These are phyloP conservation scores for Bactericera cockerelli DNA, from an alignment of 1,140 invertebrate genomes.

Conservation along the genomic window DNA sequence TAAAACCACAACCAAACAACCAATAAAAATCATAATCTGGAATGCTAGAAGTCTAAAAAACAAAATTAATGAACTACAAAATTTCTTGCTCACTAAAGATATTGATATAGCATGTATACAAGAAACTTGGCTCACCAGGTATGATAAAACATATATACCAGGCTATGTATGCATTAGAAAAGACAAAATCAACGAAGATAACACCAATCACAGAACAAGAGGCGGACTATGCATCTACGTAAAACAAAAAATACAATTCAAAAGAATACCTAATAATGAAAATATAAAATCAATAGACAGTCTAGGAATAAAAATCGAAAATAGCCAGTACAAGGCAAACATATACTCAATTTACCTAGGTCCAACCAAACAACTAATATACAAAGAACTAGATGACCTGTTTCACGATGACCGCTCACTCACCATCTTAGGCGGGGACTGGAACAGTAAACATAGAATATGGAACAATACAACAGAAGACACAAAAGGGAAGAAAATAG, in stretches of 20 bases:
- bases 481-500: not conserved
- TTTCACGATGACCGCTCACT: not conserved
- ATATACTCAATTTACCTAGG: not conserved
- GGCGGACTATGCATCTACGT: not conserved
- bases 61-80: not conserved
- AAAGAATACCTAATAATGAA: not conserved
- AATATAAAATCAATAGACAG: not conserved
- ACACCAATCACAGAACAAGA: not conserved
- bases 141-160: not conserved
- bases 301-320: not conserved
- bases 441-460: not conserved
- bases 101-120: not conserved
- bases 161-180: not conserved
- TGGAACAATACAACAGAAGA: not conserved
- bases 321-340: not conserved
- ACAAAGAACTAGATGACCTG: not conserved
- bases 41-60: not conserved
- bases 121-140: too few relatives aligned
- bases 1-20: not conserved
- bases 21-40: not conserved
- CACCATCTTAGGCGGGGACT: not conserved
- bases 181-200: not conserved
- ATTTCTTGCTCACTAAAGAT: not conserved
- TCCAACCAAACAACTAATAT: not conserved
- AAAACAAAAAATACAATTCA: not conserved